Evolutionary conservation across 2,888 invertebrate species (phyloP), one percentile per base, ranked within the genome.

Genomic region (Hyposoter dolosus): DNA sequence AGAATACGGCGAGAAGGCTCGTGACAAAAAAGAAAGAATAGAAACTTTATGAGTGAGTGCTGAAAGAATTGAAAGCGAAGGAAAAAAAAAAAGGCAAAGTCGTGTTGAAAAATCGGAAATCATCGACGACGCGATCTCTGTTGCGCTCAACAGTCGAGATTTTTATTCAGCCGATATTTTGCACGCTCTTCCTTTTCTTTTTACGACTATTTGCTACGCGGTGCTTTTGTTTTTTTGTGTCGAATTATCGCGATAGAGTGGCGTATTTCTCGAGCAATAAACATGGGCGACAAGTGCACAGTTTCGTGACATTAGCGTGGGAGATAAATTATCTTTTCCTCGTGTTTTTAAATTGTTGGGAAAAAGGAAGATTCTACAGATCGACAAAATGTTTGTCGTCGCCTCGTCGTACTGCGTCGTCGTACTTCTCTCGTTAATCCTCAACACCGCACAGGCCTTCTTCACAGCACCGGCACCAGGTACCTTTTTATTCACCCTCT

Each of bases 321-420:
- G 28, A 69, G 69, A 69, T 45, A 17, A 47, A 47, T 47, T 1
- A 10, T 28, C n/a, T 47, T 53, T 40, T 63, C n/a, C 43, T 75
- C 23, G 75, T 63, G 9, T 17, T 75, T 50, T 32, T 19, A 45
- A 50, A 19, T 50, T 12, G n/a, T n/a, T 53, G 32, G 50, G 35
- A 60, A 60, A 60, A 43, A 23, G 10, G 43, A 43, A 23, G 23
- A 23, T 19, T 43, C 12, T 32, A 35, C 60, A n/a, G 32, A 7
- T 66, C 40, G 40, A 76, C 88, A 91, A 88, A 83, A 93, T 93
- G 93, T 91, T 93, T 86, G 88, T 90, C 40, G 85, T 91, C 60
- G 91, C 89, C 72, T 92, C 92, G n/a, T n/a, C n/a, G n/a, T 90
- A 91, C 91, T 88, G 90, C 79, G 89, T 92, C 87, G 83, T 91